phyloP scores from a whole-genome alignment of 2,113 vertebrate genomes.

The Maylandia zebra region DNA sequence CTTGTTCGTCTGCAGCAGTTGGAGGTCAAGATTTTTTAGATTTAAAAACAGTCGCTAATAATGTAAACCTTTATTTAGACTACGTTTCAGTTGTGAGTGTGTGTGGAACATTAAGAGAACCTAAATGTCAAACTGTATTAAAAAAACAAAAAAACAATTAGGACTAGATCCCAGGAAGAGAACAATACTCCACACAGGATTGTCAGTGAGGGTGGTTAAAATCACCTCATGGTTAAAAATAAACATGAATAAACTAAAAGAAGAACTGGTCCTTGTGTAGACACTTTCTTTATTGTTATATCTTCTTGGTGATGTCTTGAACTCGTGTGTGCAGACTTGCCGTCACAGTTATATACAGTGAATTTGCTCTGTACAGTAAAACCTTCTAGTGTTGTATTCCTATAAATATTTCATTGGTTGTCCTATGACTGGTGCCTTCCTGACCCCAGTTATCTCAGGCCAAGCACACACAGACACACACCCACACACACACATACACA shows the following conservation, averaged over 20 bases:
- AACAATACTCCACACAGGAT: neutral
- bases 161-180: neutral
- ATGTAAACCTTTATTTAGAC: neutral
- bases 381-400: neutral
- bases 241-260: neutral
- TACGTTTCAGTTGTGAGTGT: neutral
- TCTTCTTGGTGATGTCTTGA: neutral
- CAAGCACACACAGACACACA: neutral
- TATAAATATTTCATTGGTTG: conserved; percentile 42
- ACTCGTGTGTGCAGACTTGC: neutral
- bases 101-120: neutral
- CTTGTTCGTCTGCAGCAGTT: neutral
- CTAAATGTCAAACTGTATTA: neutral
- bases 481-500: neutral
- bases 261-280: neutral
- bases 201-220: neutral
- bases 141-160: neutral
- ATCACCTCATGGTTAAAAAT: neutral
- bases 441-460: neutral
- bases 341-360: neutral
- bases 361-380: neutral
- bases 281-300: neutral
- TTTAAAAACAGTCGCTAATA: neutral
- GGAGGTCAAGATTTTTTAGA: neutral
- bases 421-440: conserved; percentile 14